Conservation (phyloP, 2,797 vertebrate genomes). For the Capromys pilorides region DNA sequence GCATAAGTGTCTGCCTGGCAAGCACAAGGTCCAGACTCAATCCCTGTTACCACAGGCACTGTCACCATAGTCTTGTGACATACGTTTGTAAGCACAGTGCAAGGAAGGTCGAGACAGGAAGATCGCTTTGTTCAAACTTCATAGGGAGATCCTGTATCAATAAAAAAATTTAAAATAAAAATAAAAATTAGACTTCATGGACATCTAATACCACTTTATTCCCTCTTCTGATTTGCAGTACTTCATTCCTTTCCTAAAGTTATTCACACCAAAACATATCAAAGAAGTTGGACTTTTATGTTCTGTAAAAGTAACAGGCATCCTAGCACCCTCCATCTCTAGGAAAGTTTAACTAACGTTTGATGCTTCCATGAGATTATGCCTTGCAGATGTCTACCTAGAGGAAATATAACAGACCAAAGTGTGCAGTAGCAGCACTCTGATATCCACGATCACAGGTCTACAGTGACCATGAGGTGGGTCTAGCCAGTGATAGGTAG, state of each 20-base stretch:
- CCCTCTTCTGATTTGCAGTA: conserved; percentile 51
- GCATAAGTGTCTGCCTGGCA: too few relatives aligned
- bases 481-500: background rate
- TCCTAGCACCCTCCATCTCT: conserved; percentile 18
- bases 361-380: background rate
- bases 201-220: background rate
- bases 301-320: conserved; percentile 30
- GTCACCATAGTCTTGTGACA: too few relatives aligned
- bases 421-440: background rate
- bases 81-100: too few relatives aligned
- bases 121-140: too few relatives aligned
- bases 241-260: conserved; percentile 8
- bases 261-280: background rate
- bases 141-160: too few relatives aligned
- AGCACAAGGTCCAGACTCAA: too few relatives aligned
- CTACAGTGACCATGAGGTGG: background rate
- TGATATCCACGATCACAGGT: background rate
- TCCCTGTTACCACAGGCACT: too few relatives aligned
- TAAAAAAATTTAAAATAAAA: too few relatives aligned
- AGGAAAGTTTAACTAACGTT: conserved; percentile 28
- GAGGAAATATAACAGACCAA: background rate
- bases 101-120: too few relatives aligned
- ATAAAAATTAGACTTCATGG: background rate
- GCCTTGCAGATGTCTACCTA: background rate
- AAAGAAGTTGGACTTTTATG: background rate